A percentile compares a stretch with the other conserved stretches of the same genome.
Conservation (phyloP, 2,888 invertebrate species). For the Halictus quadricinctus region DNA sequence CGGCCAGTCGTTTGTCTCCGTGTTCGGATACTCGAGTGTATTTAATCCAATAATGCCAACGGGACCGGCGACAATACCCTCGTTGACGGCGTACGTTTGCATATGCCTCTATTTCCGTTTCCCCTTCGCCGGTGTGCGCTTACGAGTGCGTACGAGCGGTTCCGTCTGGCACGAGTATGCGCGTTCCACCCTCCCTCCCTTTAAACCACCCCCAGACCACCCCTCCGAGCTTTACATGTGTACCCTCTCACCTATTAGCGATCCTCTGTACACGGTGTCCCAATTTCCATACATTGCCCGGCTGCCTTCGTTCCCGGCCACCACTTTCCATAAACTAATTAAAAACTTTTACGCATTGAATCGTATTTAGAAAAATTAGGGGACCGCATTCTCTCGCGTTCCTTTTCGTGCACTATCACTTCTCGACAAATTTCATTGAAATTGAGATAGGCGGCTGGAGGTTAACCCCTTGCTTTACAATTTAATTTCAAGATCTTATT, state of each 20-base stretch:
- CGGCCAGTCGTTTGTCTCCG: conserved; percentile 53
- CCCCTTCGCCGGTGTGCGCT: conserved; percentile 42
- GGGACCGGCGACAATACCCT: conserved; percentile 58
- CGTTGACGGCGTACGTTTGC: conserved; percentile 59
- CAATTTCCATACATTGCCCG: conserved; percentile 18
- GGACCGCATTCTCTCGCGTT: not conserved
- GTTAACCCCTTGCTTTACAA: not conserved
- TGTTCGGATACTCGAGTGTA: conserved; percentile 61
- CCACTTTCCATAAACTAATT: conserved; percentile 20
- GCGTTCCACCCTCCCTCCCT: conserved; percentile 6
- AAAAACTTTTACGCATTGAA: not conserved
- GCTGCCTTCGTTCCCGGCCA: not conserved
- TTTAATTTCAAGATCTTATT: not conserved
- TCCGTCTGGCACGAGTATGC: conserved; percentile 55
- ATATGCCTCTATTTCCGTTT: conserved; percentile 62
- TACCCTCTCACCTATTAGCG: conserved; percentile 12
- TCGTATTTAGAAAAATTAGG: conserved; percentile 4
- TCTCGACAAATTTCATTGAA: not conserved
- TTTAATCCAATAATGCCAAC: conserved; percentile 62
- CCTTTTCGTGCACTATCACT: not conserved
- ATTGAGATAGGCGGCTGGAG: not conserved
- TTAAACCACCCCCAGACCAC: not conserved
- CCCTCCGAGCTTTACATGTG: conserved; percentile 7
- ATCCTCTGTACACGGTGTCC: conserved; percentile 27
- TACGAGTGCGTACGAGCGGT: conserved; percentile 57